Evolutionary conservation across 2,797 vertebrate species (phyloP), one percentile per base, ranked within the genome.

Genomic region (Nyctalus aviator): DNA sequence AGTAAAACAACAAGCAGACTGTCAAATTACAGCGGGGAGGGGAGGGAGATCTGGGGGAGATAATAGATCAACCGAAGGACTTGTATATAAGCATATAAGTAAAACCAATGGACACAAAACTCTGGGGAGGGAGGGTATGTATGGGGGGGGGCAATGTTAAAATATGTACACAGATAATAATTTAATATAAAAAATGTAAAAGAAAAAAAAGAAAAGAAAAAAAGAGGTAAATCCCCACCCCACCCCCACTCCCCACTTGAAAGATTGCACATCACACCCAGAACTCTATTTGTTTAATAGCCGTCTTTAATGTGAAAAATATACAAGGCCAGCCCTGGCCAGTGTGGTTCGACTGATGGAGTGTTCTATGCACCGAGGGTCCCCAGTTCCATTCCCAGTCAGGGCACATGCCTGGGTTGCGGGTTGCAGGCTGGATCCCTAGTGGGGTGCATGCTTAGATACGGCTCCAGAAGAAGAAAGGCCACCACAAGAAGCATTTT

Each of bases 291-390:
- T 82, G 21, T 62, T 82, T 78, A 79, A 18, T 81, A 75, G 12
- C 15, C 41, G 8, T 37, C 50, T 89, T 93, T 91, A 79, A 20
- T 81, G 11, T 93, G 84, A 79, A 83, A 79, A 73, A 48, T 57
- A 64, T 50, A 62, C 20, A 88, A 66, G 46, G 10, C 59, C 59
- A 62, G 59, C 59, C 59, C 59, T 62, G 27, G 27, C 59, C 5
- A 1, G 2, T 62, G 59, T 62, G 59, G 27, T 30, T 64, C 30
- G 3, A 14, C n/a, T n/a, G 62, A 30, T 30, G 27, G 57, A 14
- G 57, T 2, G 25, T 59, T 27, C 6, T 14, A 15, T 62, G 59
- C 25, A 62, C 59, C 13, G 27, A 30, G 59, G 59, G 59, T 64
- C 30, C 62, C 62, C 30, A n/a, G 14, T 64, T 64, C 30, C 13